Conservation (phyloP, 1,140 invertebrate genomes). For the Zaprionus lachaisei region DNA sequence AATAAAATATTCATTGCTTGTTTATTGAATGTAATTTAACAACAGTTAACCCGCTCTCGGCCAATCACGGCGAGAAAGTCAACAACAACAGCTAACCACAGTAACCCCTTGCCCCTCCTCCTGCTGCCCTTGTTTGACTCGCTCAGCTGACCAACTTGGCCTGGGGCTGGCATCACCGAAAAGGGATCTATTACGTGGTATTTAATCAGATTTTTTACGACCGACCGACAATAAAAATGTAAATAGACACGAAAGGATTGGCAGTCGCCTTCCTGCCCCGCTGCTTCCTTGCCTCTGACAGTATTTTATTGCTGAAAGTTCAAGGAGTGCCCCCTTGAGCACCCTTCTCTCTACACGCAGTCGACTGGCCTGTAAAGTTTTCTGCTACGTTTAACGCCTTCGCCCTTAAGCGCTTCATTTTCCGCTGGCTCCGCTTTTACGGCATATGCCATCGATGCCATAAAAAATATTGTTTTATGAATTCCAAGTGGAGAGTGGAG, state of each 20-base stretch:
- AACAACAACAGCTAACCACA: constrained; percentile 3
- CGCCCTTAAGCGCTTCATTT: constrained; percentile 51
- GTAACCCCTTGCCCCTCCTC: not conserved
- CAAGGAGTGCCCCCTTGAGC: not conserved
- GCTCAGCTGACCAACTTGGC: constrained; percentile 12
- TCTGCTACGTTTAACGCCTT: constrained; percentile 66
- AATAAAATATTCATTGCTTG: constrained; percentile 82
- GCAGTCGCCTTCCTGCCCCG: not conserved
- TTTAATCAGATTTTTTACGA: constrained; percentile 83
- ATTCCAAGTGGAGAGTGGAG: constrained; percentile 20
- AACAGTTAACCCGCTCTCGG: constrained; percentile 73
- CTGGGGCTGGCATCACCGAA: constrained; percentile 40
- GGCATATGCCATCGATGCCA: constrained; percentile 67
- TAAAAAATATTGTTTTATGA: constrained; percentile 75
- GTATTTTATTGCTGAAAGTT: constrained; percentile 25
- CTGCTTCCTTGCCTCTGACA: not conserved
- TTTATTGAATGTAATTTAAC: constrained; percentile 83
- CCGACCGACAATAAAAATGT: constrained; percentile 77
- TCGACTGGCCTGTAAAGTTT: constrained; percentile 38
- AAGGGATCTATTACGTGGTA: constrained; percentile 80
- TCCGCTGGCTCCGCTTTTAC: constrained; percentile 58
- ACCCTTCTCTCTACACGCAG: not conserved
- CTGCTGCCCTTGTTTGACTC: no score
- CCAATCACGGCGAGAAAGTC: constrained; percentile 54
- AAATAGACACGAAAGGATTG: constrained; percentile 81